These are phyloP conservation scores for Cyclophora albipunctata DNA, from an alignment of 2,888 invertebrate genomes.

Conservation along the genomic window DNA sequence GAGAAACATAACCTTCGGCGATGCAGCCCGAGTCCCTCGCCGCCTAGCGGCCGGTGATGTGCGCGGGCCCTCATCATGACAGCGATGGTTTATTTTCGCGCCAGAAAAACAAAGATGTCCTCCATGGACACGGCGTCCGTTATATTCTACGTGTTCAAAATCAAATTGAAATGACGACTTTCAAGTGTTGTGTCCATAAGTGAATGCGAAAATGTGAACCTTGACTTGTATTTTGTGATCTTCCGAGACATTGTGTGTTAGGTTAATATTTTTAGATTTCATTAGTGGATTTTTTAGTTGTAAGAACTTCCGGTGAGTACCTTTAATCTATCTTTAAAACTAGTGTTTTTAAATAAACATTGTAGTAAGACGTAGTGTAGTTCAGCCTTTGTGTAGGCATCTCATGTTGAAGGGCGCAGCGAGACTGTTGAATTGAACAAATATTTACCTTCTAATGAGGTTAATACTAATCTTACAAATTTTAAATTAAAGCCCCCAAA, in stretches of 20 bases:
- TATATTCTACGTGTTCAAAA: conserved; percentile 64
- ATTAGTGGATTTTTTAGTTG: conserved; percentile 17
- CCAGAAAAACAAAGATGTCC: conserved; percentile 57
- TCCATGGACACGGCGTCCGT: conserved; percentile 40
- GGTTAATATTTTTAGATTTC: conserved; percentile 2
- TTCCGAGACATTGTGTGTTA: conserved; percentile 20
- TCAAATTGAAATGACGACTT: conserved; percentile 68
- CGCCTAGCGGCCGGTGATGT: too few species aligned
- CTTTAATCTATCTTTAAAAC: background rate
- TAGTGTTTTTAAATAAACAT: too few species aligned
- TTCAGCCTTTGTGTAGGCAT: too few species aligned
- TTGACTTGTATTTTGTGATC: conserved; percentile 18
- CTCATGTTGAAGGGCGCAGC: too few species aligned
- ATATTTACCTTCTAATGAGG: too few species aligned
- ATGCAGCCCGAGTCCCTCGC: conserved; percentile 17
- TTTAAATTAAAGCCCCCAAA: too few species aligned
- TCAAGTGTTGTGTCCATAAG: conserved; percentile 23
- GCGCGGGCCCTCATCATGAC: conserved; percentile 42
- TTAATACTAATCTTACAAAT: too few species aligned
- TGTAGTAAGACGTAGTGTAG: too few species aligned
- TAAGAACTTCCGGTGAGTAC: conserved; percentile 15
- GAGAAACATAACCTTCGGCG: conserved; percentile 44
- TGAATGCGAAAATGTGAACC: conserved; percentile 28
- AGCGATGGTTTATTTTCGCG: conserved; percentile 52
- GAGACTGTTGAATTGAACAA: too few species aligned